Evolutionary conservation across 2,888 invertebrate genomes (phyloP).

Genomic region (Eupeodes luniger): DNA sequence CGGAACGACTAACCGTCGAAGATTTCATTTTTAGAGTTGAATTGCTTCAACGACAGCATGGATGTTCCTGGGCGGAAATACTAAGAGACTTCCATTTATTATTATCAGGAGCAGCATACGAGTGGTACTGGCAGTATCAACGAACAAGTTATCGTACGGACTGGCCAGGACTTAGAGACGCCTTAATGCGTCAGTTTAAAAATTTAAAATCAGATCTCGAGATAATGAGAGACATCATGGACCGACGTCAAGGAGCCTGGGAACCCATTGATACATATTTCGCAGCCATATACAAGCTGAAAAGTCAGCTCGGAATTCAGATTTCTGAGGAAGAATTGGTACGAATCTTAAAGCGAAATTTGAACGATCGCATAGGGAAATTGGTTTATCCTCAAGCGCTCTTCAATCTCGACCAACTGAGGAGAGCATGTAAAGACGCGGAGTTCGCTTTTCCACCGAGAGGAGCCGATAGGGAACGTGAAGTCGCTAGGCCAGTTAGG

Average conservation of each 20-base stretch:
- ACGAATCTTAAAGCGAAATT: neutral
- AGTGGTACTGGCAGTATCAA: slow-evolving; percentile 28
- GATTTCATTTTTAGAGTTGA: neutral
- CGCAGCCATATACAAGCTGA: neutral
- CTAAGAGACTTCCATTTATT: slow-evolving; percentile 17
- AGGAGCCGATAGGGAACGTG: neutral
- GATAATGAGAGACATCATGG: neutral
- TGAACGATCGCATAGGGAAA: neutral
- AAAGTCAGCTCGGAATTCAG: neutral
- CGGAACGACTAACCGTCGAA: neutral
- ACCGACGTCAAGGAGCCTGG: neutral
- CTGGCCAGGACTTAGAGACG: slow-evolving; percentile 13
- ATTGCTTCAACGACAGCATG: neutral
- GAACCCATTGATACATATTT: slow-evolving; percentile 11
- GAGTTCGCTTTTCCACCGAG: neutral
- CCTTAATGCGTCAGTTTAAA: too few species aligned
- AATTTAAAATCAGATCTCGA: slow-evolving; percentile 12
- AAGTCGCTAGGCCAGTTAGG: neutral
- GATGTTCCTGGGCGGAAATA: slow-evolving; percentile 16
- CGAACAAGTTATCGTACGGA: neutral
- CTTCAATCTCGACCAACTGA: neutral
- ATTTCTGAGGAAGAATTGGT: neutral
- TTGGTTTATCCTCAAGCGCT: slow-evolving; percentile 8
- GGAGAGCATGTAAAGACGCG: slow-evolving; percentile 10
- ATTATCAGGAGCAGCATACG: neutral